These are phyloP conservation scores for Ylistrum balloti DNA, from an alignment of 1,140 invertebrate genomes.

Conservation along the genomic window DNA sequence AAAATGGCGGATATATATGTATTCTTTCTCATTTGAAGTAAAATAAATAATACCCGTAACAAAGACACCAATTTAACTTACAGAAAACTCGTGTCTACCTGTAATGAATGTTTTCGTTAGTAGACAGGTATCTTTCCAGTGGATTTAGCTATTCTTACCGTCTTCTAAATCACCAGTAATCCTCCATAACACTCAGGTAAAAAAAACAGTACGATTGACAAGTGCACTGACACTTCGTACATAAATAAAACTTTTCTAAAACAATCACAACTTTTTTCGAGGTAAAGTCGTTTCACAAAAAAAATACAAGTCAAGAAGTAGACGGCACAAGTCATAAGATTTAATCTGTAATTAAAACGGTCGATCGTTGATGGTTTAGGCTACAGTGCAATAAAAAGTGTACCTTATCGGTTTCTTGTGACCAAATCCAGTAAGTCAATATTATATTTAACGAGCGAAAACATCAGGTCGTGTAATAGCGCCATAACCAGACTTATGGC, in stretches of 20 bases:
- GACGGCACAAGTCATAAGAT: neutral
- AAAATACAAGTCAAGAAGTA: neutral
- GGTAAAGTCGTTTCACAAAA: neutral
- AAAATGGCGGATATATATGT: too few relatives aligned
- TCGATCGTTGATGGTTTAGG: neutral
- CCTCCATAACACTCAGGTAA: too few relatives aligned
- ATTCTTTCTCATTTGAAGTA: too few relatives aligned
- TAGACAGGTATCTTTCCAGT: too few relatives aligned
- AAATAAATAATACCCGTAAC: too few relatives aligned
- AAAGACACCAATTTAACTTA: too few relatives aligned
- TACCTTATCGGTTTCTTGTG: neutral
- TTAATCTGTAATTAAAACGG: slow-evolving; percentile 20
- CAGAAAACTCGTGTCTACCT: too few relatives aligned
- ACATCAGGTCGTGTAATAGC: neutral
- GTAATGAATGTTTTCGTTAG: too few relatives aligned
- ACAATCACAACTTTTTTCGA: neutral
- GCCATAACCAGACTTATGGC: neutral
- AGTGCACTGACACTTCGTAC: neutral
- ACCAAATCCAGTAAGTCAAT: neutral
- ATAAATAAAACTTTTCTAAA: neutral
- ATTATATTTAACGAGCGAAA: neutral
- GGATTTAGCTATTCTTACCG: too few relatives aligned
- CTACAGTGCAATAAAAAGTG: neutral
- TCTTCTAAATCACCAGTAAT: too few relatives aligned
- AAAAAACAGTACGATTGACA: neutral